Percentiles rank a stretch among this genome's conserved stretches.
Evolutionary conservation across 2,113 vertebrate species (phyloP).

Genomic region (Physeter macrocephalus): DNA sequence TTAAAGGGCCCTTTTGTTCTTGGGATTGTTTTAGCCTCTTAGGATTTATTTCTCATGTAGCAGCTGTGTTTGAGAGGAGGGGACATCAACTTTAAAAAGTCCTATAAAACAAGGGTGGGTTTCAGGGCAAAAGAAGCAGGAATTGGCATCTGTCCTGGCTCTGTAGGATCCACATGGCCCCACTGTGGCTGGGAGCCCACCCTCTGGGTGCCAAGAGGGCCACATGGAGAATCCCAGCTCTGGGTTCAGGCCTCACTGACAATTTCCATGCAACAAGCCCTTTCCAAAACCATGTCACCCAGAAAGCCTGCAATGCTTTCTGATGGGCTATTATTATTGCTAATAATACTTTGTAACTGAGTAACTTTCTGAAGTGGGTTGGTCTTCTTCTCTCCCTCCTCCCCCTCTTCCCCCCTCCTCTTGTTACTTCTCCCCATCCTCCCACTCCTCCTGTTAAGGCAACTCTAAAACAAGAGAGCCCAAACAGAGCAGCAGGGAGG

Average conservation of each 20-base stretch:
- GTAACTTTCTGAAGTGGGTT: neutral
- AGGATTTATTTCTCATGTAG: neutral
- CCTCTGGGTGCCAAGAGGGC: fast-evolving
- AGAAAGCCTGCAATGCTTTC: neutral
- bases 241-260: neutral
- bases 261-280: neutral
- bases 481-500: neutral
- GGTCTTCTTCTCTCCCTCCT: neutral
- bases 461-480: neutral
- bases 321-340: neutral
- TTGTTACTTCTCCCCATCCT: too few species aligned
- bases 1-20: neutral
- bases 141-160: neutral
- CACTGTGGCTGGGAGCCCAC: neutral
- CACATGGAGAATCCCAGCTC: neutral
- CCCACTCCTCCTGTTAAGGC: neutral
- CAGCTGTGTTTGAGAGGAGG: neutral
- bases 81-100: neutral
- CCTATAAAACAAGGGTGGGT: neutral
- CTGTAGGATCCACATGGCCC: neutral
- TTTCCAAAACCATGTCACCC: neutral
- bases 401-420: neutral
- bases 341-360: neutral
- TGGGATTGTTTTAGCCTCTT: neutral
- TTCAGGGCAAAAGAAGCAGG: neutral